Base-by-base conservation (phyloP, 1,140 invertebrate genomes). In the Drosophila sechellia region DNA sequence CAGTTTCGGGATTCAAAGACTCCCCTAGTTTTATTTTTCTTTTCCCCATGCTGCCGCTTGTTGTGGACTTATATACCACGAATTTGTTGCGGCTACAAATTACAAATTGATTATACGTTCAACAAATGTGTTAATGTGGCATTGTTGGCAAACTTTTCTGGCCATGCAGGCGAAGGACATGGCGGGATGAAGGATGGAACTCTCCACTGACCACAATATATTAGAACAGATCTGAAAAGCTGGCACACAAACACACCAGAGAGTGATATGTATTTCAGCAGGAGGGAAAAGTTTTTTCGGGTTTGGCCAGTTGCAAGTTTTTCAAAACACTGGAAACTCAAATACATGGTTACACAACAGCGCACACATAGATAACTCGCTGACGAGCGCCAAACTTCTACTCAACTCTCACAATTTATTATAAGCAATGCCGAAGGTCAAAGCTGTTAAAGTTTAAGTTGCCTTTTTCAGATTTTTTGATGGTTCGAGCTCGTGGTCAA, bases 91-190 rank as follows among this genome's bases (percentile, higher is more conserved):
- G 84, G 84, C 84, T 89, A 89, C 84, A 89, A 89, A 89, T 89
- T 89, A 89, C 84, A 89, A 89, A 89, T 89, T 89, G 84, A 89
- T 89, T 89, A 89, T 89, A 89, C 84, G 84, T 89, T 89, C 84
- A 89, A 89, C 84, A 89, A 89, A 89, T 89, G 84, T 89, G 84
- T 89, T 89, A 89, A 89, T 89, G 84, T 89, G 84, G 84, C 84
- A 84, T 89, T 89, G 84, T 89, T 89, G 81, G 84, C 56, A 71
- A 74, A 75, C 84, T 89, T 89, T 89, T 86, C 71, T 49, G 75
- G 64, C 53, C 40, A 34, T 48, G 61, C 27, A 42, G 22, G 40
- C 8, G 22, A 15, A 25, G 39, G 71, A 37, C 22, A 37, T 37
- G 54, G 73, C 4, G 31, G 31, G 49, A 35, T 35, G 49, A 57